Base-by-base conservation (phyloP, 2,797 vertebrate genomes). In the Triplophysa bombifrons region DNA sequence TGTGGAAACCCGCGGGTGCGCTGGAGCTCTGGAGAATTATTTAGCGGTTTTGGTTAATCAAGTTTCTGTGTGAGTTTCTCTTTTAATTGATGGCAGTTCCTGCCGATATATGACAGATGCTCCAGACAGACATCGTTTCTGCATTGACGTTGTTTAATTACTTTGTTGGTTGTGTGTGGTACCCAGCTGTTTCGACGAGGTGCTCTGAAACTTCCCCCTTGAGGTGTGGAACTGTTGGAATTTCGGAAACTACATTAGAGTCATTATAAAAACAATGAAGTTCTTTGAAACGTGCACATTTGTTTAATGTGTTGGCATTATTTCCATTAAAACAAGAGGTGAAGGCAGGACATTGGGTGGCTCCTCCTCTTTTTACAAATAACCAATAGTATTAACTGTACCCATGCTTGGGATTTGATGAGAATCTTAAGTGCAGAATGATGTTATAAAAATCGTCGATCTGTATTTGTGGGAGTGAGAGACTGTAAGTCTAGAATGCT, bases 61-160 rank as follows among this genome's bases (percentile, higher is more conserved):
- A 84, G 83, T 85, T 38, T 69, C 72, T 63, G 88, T 87, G 89
- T 78, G 83, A 90, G 89, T 86, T 85, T 81, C 80, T 83, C 83
- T 82, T 87, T 92, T 92, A 91, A 91, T 92, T 90, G 91, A 89
- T 83, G 86, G 46, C 89, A 81, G 82, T 91, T 85, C 80, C 84
- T 88, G 80, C 75, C 85, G 68, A 64, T 56, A 50, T 83, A 79
- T 74, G 89, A 88, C 85, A 85, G 78, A 56, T 84, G 81, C 80
- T 87, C 79, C 85, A 90, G 82, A 85, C 89, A 89, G 86, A 53
- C 85, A 83, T 44, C 7, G 69, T 76, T 69, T 82, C 80, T 76
- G 27, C 30, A 53, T 27, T 50, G 44, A 72, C 34, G 6, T 76
- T 83, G 19, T 80, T 76, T 64, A 55, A 9, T 74, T 82, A 1